phyloP scores from a whole-genome alignment of 2,888 invertebrate species.

The Reticulitermes lucifugus region DNA sequence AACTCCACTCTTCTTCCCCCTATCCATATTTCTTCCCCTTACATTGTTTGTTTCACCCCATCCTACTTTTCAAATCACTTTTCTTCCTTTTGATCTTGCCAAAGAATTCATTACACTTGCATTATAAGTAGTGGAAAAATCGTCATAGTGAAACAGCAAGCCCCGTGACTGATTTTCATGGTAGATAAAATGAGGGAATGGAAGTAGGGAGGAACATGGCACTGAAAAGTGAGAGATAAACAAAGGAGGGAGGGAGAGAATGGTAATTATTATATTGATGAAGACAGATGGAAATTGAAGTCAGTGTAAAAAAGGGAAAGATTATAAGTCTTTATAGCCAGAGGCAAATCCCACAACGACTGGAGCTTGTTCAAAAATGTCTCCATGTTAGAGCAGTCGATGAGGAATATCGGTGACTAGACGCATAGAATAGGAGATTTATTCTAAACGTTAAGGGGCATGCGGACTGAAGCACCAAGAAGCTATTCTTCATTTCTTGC shows the following conservation, averaged over 20 bases:
- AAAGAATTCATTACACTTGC: slow-evolving; percentile 48
- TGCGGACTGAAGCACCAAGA: too few relatives aligned
- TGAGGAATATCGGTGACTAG: too few relatives aligned
- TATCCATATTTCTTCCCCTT: slow-evolving; percentile 13
- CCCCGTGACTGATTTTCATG: slow-evolving; percentile 36
- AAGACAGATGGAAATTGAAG: slow-evolving; percentile 43
- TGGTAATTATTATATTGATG: slow-evolving; percentile 41
- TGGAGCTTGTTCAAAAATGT: too few relatives aligned
- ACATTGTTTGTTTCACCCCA: slow-evolving; percentile 23
- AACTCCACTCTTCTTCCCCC: neutral
- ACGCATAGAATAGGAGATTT: too few relatives aligned
- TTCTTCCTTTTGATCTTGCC: slow-evolving; percentile 45
- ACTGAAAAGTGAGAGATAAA: slow-evolving; percentile 23
- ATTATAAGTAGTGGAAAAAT: slow-evolving; percentile 44
- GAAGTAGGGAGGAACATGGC: neutral
- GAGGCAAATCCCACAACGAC: neutral
- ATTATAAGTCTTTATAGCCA: neutral
- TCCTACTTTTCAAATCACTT: slow-evolving; percentile 42
- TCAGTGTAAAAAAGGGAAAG: neutral
- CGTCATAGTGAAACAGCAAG: slow-evolving; percentile 33
- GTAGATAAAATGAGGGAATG: slow-evolving; percentile 27
- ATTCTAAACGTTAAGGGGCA: too few relatives aligned
- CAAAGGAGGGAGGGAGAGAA: slow-evolving; percentile 18
- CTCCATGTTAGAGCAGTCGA: too few relatives aligned
- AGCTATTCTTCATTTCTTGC: too few relatives aligned